Evolutionary conservation across 2,113 vertebrate genomes (phyloP).

Genomic region (Epinephelus fuscoguttatus): DNA sequence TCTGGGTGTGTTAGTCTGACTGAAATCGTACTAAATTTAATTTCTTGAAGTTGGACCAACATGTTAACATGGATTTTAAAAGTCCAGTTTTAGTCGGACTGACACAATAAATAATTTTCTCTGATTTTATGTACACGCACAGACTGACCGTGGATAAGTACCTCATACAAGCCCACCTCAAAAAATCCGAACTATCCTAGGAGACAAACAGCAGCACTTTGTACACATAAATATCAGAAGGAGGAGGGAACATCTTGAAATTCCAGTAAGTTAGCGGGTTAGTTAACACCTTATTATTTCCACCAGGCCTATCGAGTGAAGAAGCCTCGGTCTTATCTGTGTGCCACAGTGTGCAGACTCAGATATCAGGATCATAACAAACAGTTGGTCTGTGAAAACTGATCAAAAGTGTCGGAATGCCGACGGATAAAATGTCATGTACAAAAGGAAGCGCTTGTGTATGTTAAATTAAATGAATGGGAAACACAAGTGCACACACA

Average conservation of each 20-base stretch:
- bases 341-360: constrained; percentile 19
- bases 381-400: constrained; percentile 33
- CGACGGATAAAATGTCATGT: constrained; percentile 48
- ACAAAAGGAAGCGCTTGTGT: constrained; percentile 43
- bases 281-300: constrained; percentile 35
- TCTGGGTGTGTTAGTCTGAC: no score
- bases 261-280: constrained; percentile 4
- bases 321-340: constrained; percentile 38
- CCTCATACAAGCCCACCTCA: no score
- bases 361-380: constrained; percentile 32
- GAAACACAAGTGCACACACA: constrained; percentile 20
- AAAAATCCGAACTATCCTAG: no score
- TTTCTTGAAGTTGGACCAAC: no score
- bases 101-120: no score
- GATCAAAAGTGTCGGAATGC: constrained; percentile 35
- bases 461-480: constrained; percentile 43
- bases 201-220: not conserved
- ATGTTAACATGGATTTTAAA: no score
- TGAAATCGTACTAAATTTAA: no score
- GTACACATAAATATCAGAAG: not conserved
- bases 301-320: not conserved
- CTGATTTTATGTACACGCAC: no score
- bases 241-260: not conserved
- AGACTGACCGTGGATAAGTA: no score
- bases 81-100: no score